phyloP scores from a whole-genome alignment of 2,888 invertebrate genomes.

The Cryptus armator region DNA sequence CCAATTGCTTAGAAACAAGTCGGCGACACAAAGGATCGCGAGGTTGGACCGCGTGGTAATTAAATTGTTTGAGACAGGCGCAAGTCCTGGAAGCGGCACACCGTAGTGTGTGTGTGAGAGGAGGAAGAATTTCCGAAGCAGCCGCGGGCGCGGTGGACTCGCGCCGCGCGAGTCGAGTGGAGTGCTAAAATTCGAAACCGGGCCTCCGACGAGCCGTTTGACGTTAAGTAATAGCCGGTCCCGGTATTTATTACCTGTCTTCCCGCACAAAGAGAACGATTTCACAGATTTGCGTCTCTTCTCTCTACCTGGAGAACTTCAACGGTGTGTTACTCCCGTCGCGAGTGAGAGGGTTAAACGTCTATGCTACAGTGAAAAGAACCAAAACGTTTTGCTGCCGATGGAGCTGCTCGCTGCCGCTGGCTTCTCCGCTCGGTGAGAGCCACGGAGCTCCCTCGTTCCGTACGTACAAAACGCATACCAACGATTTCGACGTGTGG shows the following conservation, averaged over 20 bases:
- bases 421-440: conserved; percentile 6
- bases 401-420: too few species aligned
- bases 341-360: background rate
- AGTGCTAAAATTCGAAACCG: conserved; percentile 64
- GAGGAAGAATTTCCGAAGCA: conserved; percentile 55
- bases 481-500: conserved; percentile 25
- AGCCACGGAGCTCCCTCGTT: conserved; percentile 8
- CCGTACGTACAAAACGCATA: conserved; percentile 40
- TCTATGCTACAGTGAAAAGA: conserved; percentile 16
- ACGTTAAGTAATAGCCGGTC: conserved; percentile 61
- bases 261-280: conserved; percentile 70
- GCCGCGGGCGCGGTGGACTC: conserved; percentile 53
- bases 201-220: conserved; percentile 55
- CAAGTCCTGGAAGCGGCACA: conserved; percentile 6
- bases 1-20: conserved; percentile 11
- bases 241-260: conserved; percentile 73
- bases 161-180: conserved; percentile 38
- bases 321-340: background rate
- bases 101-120: background rate
- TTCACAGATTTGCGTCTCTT: conserved; percentile 72
- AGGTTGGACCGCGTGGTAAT: conserved; percentile 50
- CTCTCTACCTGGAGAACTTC: conserved; percentile 43
- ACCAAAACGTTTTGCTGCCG: conserved; percentile 7
- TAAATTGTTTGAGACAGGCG: conserved; percentile 59
- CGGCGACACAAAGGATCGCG: conserved; percentile 54